These are phyloP conservation scores for Campylorhamphus procurvoides DNA, from an alignment of 2,113 vertebrate species.

Conservation along the genomic window DNA sequence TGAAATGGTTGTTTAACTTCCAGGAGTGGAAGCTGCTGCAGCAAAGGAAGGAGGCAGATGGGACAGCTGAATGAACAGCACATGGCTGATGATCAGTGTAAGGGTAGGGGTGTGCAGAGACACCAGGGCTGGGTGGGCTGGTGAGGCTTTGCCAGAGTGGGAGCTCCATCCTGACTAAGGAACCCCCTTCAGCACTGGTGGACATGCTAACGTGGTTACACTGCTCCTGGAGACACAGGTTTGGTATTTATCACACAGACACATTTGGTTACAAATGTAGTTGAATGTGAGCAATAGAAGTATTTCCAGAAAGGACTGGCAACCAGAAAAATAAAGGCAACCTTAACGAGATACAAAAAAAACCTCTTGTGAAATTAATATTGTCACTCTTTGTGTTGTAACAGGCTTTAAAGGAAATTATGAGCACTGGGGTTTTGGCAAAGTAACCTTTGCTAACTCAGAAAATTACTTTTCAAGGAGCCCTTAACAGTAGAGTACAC, in stretches of 20 bases:
- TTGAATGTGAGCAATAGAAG: not conserved
- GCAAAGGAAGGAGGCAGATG: constrained; percentile 1
- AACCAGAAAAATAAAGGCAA: not conserved
- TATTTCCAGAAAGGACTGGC: not conserved
- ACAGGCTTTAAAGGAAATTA: not conserved
- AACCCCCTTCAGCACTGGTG: not conserved
- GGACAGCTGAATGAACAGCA: not conserved
- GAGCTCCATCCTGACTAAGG: not conserved
- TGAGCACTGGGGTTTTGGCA: not conserved
- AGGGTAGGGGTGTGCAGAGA: not conserved
- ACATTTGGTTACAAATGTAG: not conserved
- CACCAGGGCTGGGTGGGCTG: not conserved
- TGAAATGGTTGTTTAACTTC: not conserved
- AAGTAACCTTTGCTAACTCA: not conserved
- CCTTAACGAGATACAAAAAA: not conserved
- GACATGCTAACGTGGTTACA: not conserved
- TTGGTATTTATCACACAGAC: not conserved
- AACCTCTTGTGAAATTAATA: not conserved
- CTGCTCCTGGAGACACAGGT: not conserved
- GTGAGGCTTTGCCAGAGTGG: not conserved
- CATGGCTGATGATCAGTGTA: not conserved
- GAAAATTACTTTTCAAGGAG: not conserved
- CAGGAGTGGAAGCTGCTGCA: constrained; percentile 11
- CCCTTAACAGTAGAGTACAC: not conserved
- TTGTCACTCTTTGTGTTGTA: not conserved